Evolutionary conservation across 1,140 invertebrate genomes (phyloP), one percentile per base, ranked within the genome.

Genomic region (Drosophila yakuba): DNA sequence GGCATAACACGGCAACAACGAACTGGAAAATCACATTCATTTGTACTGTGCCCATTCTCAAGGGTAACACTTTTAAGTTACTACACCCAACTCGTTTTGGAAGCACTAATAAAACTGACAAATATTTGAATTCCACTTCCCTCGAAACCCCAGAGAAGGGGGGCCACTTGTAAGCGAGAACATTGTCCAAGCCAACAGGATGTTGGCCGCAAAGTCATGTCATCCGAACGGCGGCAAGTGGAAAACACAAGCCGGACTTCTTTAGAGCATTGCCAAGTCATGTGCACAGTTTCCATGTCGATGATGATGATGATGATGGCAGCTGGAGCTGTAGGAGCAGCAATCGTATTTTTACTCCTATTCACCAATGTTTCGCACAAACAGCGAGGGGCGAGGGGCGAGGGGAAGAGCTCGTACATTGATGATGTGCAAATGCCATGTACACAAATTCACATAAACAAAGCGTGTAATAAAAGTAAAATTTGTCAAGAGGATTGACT

Each of bases 401-500:
- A 20, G 8, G 7, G 10, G 17, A 3, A 35, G 10, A 4, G 25
- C 23, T 45, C 39, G 58, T 44, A 62, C 58, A 54, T 74, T 41
- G 66, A 79, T 75, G 61, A 79, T 84, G 76, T 79, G 72, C 74
- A 78, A 69, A 78, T 82, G 79, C 56, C 63, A 63, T 68, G 66
- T 59, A 51, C 66, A 71, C 69, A 74, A 75, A 57, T 15, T 76
- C 72, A 54, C 72, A 67, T 75, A 75, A 60, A 66, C 71, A 59
- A 75, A 67, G 72, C 60, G 73, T 80, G 60, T 66, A 85, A 84
- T 85, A 80, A 85, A 84, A 69, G 77, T 51, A 51, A 84, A 80
- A 84, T 84, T 84, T 84, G 77, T 85, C 81, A 84, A 68, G 77
- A 74, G 81, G 85, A 80, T 80, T 68, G 81, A 84, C 81, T 85